These are phyloP conservation scores for Corythornis leucogaster DNA, from an alignment of 2,797 vertebrate species.

Conservation along the genomic window DNA sequence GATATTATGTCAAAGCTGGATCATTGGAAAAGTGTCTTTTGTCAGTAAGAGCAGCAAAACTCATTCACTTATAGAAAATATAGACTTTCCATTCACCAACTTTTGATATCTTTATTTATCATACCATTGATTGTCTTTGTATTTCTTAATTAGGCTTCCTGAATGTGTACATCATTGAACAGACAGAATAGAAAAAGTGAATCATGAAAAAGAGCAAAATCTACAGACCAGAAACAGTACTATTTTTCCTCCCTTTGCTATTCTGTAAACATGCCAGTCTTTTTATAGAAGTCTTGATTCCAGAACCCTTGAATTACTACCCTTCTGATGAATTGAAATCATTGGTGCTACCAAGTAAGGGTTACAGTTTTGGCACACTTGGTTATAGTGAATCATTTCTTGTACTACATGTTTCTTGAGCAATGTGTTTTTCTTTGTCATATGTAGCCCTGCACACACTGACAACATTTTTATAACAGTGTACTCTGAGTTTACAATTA, in stretches of 20 bases:
- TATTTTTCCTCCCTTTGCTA: not conserved
- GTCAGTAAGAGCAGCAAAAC: not conserved
- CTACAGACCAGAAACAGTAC: not conserved
- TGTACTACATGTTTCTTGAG: not conserved
- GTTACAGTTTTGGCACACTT: not conserved
- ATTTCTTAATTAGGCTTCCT: not conserved
- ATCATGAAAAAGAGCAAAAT: not conserved
- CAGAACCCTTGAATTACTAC: not conserved
- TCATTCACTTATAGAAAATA: not conserved
- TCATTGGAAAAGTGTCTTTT: not conserved
- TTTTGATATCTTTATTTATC: not conserved
- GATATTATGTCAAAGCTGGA: not conserved
- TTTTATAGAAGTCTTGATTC: not conserved
- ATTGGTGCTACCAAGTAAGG: not conserved
- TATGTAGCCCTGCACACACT: not conserved
- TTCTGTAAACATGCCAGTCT: not conserved
- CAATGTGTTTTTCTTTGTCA: not conserved
- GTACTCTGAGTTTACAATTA: not conserved
- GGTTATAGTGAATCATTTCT: not conserved
- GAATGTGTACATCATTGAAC: not conserved
- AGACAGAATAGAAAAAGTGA: not conserved
- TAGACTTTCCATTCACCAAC: not conserved
- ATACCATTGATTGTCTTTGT: not conserved
- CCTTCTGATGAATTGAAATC: not conserved
- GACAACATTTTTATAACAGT: not conserved